These are phyloP conservation scores for Monochamus alternatus DNA, from an alignment of 2,888 invertebrate genomes.

Conservation along the genomic window DNA sequence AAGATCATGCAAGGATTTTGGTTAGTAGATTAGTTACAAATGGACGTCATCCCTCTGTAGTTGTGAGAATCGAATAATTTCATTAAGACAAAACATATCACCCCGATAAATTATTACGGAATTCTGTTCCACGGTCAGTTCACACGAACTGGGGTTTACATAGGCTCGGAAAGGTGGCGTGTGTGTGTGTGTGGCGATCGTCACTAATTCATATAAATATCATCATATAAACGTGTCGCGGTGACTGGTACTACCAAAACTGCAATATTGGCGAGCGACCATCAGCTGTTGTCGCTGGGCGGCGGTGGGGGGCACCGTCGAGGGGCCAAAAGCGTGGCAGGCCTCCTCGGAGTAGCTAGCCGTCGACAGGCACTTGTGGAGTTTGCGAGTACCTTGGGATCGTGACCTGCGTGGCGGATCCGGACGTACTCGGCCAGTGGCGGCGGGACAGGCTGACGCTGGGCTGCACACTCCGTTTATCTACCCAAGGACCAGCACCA, in stretches of 20 bases:
- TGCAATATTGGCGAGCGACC: constrained; percentile 93
- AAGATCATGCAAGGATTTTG: too few species aligned
- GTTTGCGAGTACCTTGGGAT: constrained; percentile 96
- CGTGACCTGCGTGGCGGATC: constrained; percentile 86
- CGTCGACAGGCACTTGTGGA: constrained; percentile 93
- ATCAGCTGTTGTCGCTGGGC: constrained; percentile 78
- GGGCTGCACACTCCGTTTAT: constrained; percentile 86
- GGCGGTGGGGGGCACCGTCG: constrained; percentile 69
- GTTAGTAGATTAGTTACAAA: not conserved
- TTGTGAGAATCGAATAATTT: not conserved
- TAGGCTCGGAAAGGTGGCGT: not conserved
- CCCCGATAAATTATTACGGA: too few species aligned
- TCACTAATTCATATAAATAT: constrained; percentile 32
- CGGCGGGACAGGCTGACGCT: constrained; percentile 52
- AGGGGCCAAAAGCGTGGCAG: constrained; percentile 72
- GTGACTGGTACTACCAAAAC: constrained; percentile 93
- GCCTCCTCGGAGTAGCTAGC: constrained; percentile 86
- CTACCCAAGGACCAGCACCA: constrained; percentile 72
- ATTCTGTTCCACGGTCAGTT: not conserved
- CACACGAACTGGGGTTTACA: not conserved
- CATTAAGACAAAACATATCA: not conserved
- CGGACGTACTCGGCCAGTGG: constrained; percentile 69
- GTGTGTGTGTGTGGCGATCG: constrained; percentile 42
- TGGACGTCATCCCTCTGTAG: too few species aligned
- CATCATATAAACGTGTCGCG: constrained; percentile 61